Evolutionary conservation across 2,113 vertebrate species (phyloP).

Genomic region (Brachyhypopomus occidentalis): DNA sequence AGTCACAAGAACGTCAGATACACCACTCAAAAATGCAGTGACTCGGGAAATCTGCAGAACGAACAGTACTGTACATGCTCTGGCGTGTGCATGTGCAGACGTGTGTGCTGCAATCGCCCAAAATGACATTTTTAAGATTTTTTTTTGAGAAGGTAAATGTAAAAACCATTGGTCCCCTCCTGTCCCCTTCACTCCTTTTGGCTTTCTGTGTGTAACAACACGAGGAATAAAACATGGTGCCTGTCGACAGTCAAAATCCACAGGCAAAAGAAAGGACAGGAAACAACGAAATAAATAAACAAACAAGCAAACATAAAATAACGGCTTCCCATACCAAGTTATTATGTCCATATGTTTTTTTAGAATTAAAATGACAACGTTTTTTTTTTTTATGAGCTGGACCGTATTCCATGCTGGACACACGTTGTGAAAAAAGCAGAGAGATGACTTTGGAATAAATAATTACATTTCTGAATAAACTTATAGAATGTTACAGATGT

Average conservation of each 20-base stretch:
- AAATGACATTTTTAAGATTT: conserved; percentile 7
- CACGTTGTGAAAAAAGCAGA: no score
- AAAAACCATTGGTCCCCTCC: not conserved
- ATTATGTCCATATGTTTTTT: no score
- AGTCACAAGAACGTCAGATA: not conserved
- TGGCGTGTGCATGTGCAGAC: not conserved
- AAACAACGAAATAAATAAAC: no score
- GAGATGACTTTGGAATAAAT: no score
- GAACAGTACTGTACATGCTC: conserved; percentile 6
- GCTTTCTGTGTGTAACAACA: not conserved
- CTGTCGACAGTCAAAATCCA: not conserved
- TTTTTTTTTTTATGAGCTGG: no score
- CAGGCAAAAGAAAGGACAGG: no score
- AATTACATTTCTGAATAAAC: no score
- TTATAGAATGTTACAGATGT: no score
- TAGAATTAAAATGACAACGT: no score
- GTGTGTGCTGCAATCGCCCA: conserved; percentile 5
- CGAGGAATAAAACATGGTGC: not conserved
- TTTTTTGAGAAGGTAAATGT: not conserved
- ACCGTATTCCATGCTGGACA: no score
- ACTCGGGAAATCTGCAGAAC: not conserved
- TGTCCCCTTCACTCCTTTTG: conserved; percentile 10
- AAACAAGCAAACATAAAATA: no score
- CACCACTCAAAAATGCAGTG: not conserved
- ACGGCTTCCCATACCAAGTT: no score